Conservation (phyloP, 2,797 vertebrate species). For the Poecilia gillii region DNA sequence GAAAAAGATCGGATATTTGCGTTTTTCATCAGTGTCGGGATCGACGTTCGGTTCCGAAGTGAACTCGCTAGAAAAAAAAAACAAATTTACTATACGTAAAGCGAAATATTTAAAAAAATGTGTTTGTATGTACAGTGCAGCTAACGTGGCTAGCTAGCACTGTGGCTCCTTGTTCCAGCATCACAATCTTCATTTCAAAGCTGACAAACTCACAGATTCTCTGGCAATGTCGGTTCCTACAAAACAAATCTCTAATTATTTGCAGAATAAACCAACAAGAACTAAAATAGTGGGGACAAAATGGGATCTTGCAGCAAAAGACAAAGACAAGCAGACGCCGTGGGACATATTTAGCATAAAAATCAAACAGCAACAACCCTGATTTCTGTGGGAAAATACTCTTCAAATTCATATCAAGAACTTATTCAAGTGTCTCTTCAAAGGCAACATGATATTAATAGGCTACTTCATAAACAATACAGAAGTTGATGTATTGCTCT, state of each 20-base stretch:
- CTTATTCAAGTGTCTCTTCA: background rate
- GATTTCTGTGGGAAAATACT: constrained; percentile 3
- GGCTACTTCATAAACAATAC: constrained; percentile 16
- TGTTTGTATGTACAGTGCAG: background rate
- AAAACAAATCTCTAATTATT: background rate
- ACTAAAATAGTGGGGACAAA: background rate
- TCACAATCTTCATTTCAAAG: background rate
- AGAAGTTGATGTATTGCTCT: background rate
- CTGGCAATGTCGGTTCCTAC: background rate
- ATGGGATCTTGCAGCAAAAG: background rate
- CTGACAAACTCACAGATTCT: background rate
- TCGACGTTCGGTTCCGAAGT: background rate
- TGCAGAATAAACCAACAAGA: constrained; percentile 4
- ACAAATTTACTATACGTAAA: too few species aligned
- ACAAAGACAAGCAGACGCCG: background rate
- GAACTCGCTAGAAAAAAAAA: background rate
- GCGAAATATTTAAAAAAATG: background rate
- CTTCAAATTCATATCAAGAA: background rate
- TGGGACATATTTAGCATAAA: background rate
- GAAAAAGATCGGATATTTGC: background rate
- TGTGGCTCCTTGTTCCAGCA: background rate
- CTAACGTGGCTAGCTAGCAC: background rate
- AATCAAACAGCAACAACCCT: background rate
- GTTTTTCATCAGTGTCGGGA: background rate
- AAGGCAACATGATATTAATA: constrained; percentile 18